These are phyloP conservation scores for Sprattus sprattus DNA, from an alignment of 2,113 vertebrate species.

Conservation along the genomic window DNA sequence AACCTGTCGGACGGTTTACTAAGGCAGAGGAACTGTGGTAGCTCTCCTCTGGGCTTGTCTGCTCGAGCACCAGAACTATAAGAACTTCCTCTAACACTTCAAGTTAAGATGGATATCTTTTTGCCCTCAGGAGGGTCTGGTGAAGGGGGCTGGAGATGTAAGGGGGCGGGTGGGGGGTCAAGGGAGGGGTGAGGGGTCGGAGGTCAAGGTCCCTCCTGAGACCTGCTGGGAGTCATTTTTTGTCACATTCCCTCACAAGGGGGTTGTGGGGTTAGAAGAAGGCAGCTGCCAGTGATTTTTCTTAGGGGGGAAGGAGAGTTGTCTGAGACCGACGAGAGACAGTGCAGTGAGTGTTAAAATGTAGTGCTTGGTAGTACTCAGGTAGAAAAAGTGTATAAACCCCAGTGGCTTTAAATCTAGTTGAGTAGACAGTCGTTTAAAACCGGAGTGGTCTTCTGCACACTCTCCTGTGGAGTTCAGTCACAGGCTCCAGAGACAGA, in stretches of 20 bases:
- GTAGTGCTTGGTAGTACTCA: no score
- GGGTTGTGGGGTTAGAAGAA: neutral
- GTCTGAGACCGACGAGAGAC: neutral
- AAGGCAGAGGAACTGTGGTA: neutral
- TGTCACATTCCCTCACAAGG: neutral
- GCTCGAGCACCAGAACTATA: constrained; percentile 10
- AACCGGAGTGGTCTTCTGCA: neutral
- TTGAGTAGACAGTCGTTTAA: neutral
- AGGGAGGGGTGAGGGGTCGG: neutral
- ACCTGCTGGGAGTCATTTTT: constrained; percentile 7
- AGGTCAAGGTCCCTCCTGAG: neutral
- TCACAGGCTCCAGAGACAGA: neutral
- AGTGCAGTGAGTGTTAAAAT: neutral
- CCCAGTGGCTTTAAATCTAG: neutral
- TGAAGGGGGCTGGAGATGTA: neutral
- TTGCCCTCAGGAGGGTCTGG: neutral
- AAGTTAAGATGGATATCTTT: constrained; percentile 30
- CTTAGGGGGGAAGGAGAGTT: no score
- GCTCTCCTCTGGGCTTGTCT: constrained; percentile 6
- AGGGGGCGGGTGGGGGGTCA: constrained; percentile 19
- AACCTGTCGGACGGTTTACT: neutral
- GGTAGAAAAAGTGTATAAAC: no score
- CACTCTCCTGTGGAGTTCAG: neutral
- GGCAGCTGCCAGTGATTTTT: constrained; percentile 8
- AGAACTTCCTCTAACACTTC: constrained; percentile 34